A percentile compares a stretch with the other conserved stretches of the same genome.
Conservation (phyloP, 1,140 invertebrate species). For the Drosophila serrata region DNA sequence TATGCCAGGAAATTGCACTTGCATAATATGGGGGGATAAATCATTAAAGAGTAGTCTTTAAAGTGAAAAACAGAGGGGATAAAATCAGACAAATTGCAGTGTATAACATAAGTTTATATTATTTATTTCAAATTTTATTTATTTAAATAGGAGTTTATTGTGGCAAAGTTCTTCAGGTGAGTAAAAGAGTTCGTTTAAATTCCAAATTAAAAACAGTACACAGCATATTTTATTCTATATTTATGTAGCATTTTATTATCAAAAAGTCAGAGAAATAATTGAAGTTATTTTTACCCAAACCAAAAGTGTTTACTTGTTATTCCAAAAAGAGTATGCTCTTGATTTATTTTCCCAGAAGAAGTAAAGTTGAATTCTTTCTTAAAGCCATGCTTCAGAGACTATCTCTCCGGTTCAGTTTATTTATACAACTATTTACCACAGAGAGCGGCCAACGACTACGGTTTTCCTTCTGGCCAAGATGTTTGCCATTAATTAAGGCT, state of each 20-base stretch:
- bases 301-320: not conserved
- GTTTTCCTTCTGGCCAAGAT: not conserved
- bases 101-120: not conserved
- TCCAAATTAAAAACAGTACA: too few species aligned
- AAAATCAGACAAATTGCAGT: not conserved
- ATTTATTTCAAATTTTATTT: not conserved
- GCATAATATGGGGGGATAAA: not conserved
- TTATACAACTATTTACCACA: not conserved
- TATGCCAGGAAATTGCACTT: not conserved
- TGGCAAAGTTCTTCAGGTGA: too few species aligned
- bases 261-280: not conserved
- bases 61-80: not conserved
- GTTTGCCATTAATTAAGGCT: constrained; percentile 8
- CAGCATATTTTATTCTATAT: too few species aligned
- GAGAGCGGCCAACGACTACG: not conserved
- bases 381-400: not conserved
- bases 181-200: too few species aligned
- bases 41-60: too few species aligned
- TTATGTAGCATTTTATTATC: not conserved
- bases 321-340: not conserved
- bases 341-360: not conserved
- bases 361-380: not conserved
- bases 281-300: not conserved
- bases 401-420: not conserved
- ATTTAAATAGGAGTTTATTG: too few species aligned